Base-by-base conservation (phyloP, 2,888 invertebrate species). In the Sipha maydis region DNA sequence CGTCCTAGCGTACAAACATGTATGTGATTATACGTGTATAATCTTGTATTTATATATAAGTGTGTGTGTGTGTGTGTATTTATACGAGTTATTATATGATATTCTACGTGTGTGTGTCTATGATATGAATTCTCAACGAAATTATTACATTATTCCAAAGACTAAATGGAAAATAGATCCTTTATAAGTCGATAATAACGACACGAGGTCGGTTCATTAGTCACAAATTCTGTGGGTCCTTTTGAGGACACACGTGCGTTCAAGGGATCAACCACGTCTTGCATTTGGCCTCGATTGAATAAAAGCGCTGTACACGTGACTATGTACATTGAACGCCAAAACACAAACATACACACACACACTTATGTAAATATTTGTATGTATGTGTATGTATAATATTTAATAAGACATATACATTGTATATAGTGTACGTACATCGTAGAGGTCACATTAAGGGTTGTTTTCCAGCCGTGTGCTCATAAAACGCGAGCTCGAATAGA, bases 151-250 rank as follows among this genome's bases (percentile, higher is more conserved):
- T 1, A 28, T 9, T 31, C 48, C 14, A 83, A 34, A 69, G 28
- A 71, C 71, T 71, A 48, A 28, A 71, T 28, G 34, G 54, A 54
- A 54, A 83, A 54, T 83, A 54, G 83, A 83, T n/a, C 25, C 28
- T 69, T 69, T n/a, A 1, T 25, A 9, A 28, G 11, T 28, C 69
- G 28, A 69, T 25, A 28, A 69, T 25, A n/a, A 21, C 7, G n/a
- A 21, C 7, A 31, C 25, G 67, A 38, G 25, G 48, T 19, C 14
- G 38, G 83, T 84, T 84, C 83, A 75, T 84, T 84, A 84, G 83
- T 61, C 56, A 56, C 7, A 75, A 75, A 28, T 84, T 75, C 61
- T 41, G 41, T 28, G 34, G 61, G 34, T 54, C 54, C 25, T 19
- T 54, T 61, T 25, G 21, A 31, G 48, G 31, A 83, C 82, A 83